Evolutionary conservation across 2,797 vertebrate species (phyloP).

Genomic region (Ctenochaetus hawaiiensis): DNA sequence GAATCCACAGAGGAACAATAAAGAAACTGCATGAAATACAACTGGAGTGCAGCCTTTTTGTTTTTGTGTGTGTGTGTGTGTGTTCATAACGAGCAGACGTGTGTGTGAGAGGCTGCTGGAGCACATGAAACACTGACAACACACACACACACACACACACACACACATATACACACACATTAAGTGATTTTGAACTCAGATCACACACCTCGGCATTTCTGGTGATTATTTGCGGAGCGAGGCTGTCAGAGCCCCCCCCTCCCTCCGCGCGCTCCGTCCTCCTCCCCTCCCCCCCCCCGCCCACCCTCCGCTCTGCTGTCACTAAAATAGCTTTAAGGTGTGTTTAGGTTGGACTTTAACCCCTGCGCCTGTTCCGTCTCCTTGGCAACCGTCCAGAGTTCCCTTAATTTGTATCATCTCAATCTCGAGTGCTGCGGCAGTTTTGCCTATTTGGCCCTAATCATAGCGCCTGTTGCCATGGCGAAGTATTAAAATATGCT

Average conservation of each 20-base stretch:
- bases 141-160: constrained; percentile 12
- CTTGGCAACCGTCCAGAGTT: constrained; percentile 81
- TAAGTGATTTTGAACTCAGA: constrained; percentile 76
- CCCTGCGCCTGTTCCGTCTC: constrained; percentile 75
- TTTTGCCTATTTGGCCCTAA: constrained; percentile 81
- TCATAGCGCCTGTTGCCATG: constrained; percentile 86
- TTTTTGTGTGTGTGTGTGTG: not conserved
- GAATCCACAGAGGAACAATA: constrained; percentile 46
- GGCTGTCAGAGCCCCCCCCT: constrained; percentile 44
- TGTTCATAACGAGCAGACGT: too few relatives aligned
- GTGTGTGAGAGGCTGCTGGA: constrained; percentile 25
- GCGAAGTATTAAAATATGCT: constrained; percentile 84
- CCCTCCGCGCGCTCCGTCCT: not conserved
- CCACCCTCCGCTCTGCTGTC: constrained; percentile 56
- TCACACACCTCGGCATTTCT: constrained; percentile 73
- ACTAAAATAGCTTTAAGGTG: constrained; percentile 86
- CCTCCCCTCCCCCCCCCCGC: constrained; percentile 49
- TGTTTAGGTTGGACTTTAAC: constrained; percentile 86
- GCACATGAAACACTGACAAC: constrained; percentile 39
- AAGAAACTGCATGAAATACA: constrained; percentile 59
- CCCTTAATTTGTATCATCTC: constrained; percentile 85
- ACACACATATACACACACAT: constrained; percentile 35
- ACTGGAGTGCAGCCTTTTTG: not conserved
- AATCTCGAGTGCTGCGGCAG: constrained; percentile 79
- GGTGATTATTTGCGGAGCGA: constrained; percentile 72